phyloP scores from a whole-genome alignment of 2,113 vertebrate genomes.

The Choloepus hoffmanni region DNA sequence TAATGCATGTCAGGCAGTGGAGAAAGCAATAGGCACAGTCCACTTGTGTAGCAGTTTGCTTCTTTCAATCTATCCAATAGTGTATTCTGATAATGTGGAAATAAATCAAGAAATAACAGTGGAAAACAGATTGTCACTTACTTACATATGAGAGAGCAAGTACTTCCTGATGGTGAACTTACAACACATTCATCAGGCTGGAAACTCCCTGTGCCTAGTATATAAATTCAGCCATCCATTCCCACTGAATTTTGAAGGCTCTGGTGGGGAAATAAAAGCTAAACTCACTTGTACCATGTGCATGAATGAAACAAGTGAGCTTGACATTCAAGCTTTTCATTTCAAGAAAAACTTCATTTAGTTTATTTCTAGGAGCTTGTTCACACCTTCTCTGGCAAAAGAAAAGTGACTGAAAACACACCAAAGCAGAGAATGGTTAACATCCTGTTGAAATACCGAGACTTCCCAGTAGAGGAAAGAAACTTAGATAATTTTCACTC shows the following conservation, averaged over 20 bases:
- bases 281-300: not conserved
- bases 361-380: not conserved
- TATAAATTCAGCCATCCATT: not conserved
- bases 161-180: not conserved
- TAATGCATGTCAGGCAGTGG: not conserved
- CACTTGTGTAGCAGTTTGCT: not conserved
- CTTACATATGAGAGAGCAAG: not conserved
- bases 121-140: not conserved
- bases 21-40: not conserved
- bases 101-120: not conserved
- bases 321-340: not conserved
- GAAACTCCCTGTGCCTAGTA: not conserved
- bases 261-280: not conserved
- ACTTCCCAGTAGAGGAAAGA: not conserved
- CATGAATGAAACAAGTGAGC: not conserved
- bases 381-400: conserved; percentile 24
- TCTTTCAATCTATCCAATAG: not conserved
- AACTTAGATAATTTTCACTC: not conserved
- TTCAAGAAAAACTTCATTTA: not conserved
- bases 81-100: not conserved
- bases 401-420: conserved; percentile 4
- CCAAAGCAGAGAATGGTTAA: not conserved
- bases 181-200: not conserved
- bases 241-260: not conserved
- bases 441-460: not conserved